Percentiles rank a stretch among this genome's conserved stretches.
phyloP scores from a whole-genome alignment of 2,797 vertebrate species.

The Sebastes minor region DNA sequence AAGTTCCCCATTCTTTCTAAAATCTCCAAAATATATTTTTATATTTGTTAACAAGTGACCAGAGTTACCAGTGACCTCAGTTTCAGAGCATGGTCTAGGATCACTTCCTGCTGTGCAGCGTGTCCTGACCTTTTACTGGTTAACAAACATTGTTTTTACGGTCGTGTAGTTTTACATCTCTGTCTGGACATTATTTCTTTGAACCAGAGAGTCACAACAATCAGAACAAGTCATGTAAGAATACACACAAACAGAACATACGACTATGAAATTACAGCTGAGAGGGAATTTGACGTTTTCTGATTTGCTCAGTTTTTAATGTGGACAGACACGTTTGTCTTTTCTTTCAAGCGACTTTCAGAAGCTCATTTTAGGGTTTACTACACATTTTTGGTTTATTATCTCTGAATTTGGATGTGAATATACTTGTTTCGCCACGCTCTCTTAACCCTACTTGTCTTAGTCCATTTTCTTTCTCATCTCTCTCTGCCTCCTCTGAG shows the following conservation, averaged over 20 bases:
- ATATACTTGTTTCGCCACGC: background rate
- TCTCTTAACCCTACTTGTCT: background rate
- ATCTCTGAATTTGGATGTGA: background rate
- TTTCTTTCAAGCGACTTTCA: background rate
- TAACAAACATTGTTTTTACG: too few species aligned
- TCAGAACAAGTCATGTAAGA: background rate
- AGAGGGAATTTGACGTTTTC: background rate
- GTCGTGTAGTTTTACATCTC: background rate
- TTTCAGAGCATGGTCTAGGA: too few species aligned
- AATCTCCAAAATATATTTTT: too few species aligned
- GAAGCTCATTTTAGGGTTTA: background rate
- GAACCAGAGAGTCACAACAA: background rate
- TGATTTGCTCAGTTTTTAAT: background rate
- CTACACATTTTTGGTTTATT: background rate
- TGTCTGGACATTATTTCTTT: background rate
- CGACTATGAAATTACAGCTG: too few species aligned
- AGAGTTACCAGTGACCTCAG: too few species aligned
- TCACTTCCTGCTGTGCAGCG: background rate
- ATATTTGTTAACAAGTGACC: background rate
- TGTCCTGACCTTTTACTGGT: background rate
- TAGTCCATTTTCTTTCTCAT: background rate
- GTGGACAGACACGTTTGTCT: background rate
- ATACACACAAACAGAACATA: background rate
- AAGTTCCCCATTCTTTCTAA: background rate
- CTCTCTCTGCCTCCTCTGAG: background rate